Evolutionary conservation across 2,797 vertebrate genomes (phyloP), one percentile per base, ranked within the genome.

Genomic region (Pseudochirops cupreus): DNA sequence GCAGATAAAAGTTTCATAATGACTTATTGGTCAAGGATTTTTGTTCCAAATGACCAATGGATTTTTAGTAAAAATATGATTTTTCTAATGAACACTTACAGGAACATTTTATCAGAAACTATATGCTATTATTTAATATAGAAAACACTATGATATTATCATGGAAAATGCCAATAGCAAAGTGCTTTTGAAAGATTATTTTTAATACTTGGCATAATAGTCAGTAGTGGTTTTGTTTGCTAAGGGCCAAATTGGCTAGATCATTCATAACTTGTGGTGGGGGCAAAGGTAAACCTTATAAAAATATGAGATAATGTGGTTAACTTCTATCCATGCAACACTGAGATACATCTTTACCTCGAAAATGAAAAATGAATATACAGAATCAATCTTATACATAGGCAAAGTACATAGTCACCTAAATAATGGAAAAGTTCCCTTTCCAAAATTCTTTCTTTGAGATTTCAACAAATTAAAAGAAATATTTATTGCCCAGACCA

Each of bases 41-140:
- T 96, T 97, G 93, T 96, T 94, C 58, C 93, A 94, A 91, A 56
- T 97, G 94, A 93, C 82, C 96, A 55, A 97, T 96, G 50, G 74
- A 93, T 97, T 94, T 95, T 31, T 31, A 94, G 94, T 95, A 95
- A 95, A 97, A 94, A 95, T 96, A 62, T 97, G 95, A 57, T 96
- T 93, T 97, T 97, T 96, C 93, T 97, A 95, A 98, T 97, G 95
- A 98, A 97, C 90, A 98, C 29, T 39, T 90, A 2, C 55, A 95
- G 91, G 4, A 94, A 92, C 92, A 95, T 92, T 96, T 95, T 98
- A 98, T 98, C 97, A 97, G 95, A 98, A 98, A 98, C 97, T 97
- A 97, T 97, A 97, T 94, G 62, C 96, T 96, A 89, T 97, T 98
- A 98, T 98, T 98, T 97, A 97, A 97, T 97, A 97, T 93, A 97